Evolutionary conservation across 1,140 invertebrate species (phyloP), one percentile per base, ranked within the genome.

Genomic region (Leptopilina clavipes): DNA sequence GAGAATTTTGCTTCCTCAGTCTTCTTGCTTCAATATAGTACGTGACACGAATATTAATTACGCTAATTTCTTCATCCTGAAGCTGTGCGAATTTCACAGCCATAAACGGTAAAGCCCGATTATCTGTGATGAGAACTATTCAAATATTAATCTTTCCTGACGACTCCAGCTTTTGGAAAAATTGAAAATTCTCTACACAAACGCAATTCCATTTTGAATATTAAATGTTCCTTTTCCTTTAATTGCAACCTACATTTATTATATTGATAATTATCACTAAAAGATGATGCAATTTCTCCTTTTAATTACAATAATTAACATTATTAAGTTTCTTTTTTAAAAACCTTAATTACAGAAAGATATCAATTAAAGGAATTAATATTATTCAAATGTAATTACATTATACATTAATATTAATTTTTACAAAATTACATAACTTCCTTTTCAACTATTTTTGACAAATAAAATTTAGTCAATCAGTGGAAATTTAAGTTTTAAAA

Each of bases 81-180:
- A 65, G 25, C 56, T 31, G 22, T 31, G 56, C 19, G 22, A 37
- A 65, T 65, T 65, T 65, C 12, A 65, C 12, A 31, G 22, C 19
- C 25, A n/a, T 65, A 25, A 31, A 65, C 14, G 56, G 22, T 65
- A 65, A 65, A 37, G 56, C 56, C 7, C 56, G 56, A 65, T 65
- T 65, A 31, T 65, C 56, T 25, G 22, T 65, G 22, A 31, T 65
- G 19, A 65, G 56, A 31, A 65, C 56, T 65, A 65, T 12, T 65
- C 56, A 65, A 65, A 65, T 65, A 65, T 65, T 65, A 65, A 65
- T 65, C 56, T 65, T 65, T 65, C 56, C 54, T 59, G 56, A 65
- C 14, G 56, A 65, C 22, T 65, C 25, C 11, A 31, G 56, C 56
- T 65, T 65, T 31, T 3, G 22, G 2, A 31, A 25, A 31, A 65